Evolutionary conservation across 1,140 invertebrate species (phyloP), one percentile per base, ranked within the genome.

Genomic region (Physella acuta): DNA sequence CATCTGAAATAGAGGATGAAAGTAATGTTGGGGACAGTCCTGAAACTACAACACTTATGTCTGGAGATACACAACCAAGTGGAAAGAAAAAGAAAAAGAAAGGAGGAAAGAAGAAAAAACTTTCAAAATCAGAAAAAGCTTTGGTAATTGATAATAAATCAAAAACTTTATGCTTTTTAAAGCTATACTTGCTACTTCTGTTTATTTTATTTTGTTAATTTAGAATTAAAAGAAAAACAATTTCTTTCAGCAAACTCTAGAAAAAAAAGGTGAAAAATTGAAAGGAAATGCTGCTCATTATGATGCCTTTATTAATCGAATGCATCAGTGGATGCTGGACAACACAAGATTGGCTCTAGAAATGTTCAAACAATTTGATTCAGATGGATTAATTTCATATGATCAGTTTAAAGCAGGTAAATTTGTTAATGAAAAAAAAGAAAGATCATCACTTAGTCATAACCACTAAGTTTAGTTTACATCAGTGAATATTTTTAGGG

Each of bases 341-440:
- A 74, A 79, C 52, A 62, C 74, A 8, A 61, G 71, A 28, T 65
- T 56, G 28, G 68, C 77, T 37, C 44, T 76, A 17, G 53, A 78
- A 58, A 65, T 82, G 24, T 82, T 81, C 70, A 68, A 71, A 4
- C 75, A 69, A 26, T 77, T 78, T 74, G 82, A 83, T 69, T 76
- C 74, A 31, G 76, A 78, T 28, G 76, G 79, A 16, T 63, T 75
- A n/a, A 39, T 83, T 1, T 76, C 76, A 39, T 81, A 77, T 68
- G 79, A 81, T 58, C 76, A 81, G 52, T 83, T 83, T 59, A 83
- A 82, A 67, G 75, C 81, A 74, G 81, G 82, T 83, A 68, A 75
- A 65, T 52, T n/a, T n/a, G n/a, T n/a, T n/a, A n/a, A n/a, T n/a
- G n/a, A n/a, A 44, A 65, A 20, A 34, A 14, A 39, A 62, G 33